Base-by-base conservation (phyloP, 2,888 invertebrate genomes). In the Chloromyia formosa region DNA sequence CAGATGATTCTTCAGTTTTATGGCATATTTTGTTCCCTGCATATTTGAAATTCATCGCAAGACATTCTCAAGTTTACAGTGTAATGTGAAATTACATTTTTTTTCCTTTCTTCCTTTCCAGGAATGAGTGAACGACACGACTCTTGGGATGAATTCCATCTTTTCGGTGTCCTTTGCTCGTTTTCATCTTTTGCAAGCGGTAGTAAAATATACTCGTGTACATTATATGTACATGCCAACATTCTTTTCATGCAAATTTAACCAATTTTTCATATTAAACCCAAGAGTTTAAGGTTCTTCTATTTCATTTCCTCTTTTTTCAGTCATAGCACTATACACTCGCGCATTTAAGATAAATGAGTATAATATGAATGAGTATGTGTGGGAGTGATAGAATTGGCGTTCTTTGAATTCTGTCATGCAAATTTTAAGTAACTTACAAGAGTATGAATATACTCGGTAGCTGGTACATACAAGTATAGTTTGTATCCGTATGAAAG, bases 201-300 rank as follows among this genome's bases (percentile, higher is more conserved):
- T 7, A 35, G 27, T 35, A 35, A n/a, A n/a, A n/a, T n/a, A n/a
- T n/a, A 35, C 27, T 35, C 27, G 7, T 35, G 27, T 35, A 35
- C 27, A 35, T 35, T 35, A 35, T 35, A n/a, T 35, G 7, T 35
- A 35, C 22, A 68, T 72, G 72, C 53, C 72, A 72, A 72, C 60
- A 72, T 42, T 40, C 72, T 72, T 72, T 72, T 72, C 58, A 72
- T 72, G 72, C 72, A 72, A 72, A 72, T 72, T 72, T 58, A 58
- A 58, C 40, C 58, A 72, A 72, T 72, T 72, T 72, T 72, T 72
- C 60, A 72, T 72, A 72, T 72, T 54, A 72, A 54, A 27, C 60
- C 60, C 72, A 58, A 42, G 72, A 72, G 72, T 2, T 72, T 54
- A 14, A 18, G 45, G 45, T 49, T 66, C 23, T 18, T 66, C 45